Conservation (phyloP, 1,140 invertebrate genomes). For the Zaprionus gabonicus region DNA sequence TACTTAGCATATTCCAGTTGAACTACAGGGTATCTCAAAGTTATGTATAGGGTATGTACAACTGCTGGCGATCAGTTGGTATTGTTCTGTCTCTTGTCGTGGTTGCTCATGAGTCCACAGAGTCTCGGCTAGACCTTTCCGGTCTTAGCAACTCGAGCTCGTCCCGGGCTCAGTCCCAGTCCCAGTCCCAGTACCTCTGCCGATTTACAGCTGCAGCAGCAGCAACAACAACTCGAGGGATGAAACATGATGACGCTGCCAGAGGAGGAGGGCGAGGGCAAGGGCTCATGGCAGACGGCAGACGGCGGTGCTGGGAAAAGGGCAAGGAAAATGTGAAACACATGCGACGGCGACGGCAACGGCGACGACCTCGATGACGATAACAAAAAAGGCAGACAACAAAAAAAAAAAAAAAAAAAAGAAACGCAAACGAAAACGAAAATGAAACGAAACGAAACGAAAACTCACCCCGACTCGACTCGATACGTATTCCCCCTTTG, state of each 20-base stretch:
- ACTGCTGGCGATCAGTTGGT: background rate
- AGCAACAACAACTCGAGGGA: background rate
- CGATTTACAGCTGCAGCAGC: conserved; percentile 13
- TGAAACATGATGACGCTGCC: conserved; percentile 14
- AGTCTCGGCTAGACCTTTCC: background rate
- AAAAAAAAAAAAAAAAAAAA: conserved; percentile 14
- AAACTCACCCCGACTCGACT: conserved; percentile 67
- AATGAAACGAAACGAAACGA: conserved; percentile 51
- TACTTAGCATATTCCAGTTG: background rate
- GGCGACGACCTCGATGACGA: conserved; percentile 72
- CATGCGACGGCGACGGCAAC: conserved; percentile 61
- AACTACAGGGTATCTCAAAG: background rate
- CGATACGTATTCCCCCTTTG: conserved; percentile 58
- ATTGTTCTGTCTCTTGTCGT: too few relatives aligned
- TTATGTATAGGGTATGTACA: background rate
- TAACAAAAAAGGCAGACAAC: conserved; percentile 44
- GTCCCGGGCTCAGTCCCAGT: background rate
- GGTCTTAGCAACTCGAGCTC: too few relatives aligned
- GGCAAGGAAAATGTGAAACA: conserved; percentile 79
- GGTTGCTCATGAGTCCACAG: background rate
- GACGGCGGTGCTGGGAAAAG: conserved; percentile 41
- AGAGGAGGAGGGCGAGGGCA: conserved; percentile 19
- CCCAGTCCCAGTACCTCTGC: conserved; percentile 57
- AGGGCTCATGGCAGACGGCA: background rate
- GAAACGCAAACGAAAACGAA: conserved; percentile 53